Evolutionary conservation across 2,113 vertebrate genomes (phyloP).

Genomic region (Protomyctophum bolini): DNA sequence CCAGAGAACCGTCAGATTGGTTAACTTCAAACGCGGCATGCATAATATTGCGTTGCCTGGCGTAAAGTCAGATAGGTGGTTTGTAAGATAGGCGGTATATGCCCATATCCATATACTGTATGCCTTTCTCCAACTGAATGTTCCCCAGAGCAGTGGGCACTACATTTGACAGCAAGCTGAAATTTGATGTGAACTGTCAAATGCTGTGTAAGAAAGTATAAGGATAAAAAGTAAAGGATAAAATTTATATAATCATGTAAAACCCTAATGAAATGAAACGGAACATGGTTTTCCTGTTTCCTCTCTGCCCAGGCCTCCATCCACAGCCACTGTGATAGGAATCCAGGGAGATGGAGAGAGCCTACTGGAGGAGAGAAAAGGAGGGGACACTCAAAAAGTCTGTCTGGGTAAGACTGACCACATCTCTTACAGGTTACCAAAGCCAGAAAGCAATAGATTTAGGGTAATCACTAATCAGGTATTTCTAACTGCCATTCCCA

Average conservation of each 20-base stretch:
- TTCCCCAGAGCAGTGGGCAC: not conserved
- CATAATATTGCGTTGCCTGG: too few relatives aligned
- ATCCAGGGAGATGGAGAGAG: constrained; percentile 88
- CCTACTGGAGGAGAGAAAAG: constrained; percentile 89
- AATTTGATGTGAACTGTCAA: too few relatives aligned
- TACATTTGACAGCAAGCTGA: too few relatives aligned
- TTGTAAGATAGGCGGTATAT: not conserved
- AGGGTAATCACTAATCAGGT: too few relatives aligned
- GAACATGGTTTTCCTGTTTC: constrained; percentile 25
- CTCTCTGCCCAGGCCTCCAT: constrained; percentile 84
- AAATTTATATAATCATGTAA: too few relatives aligned
- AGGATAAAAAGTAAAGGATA: too few relatives aligned
- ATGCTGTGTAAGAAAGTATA: too few relatives aligned
- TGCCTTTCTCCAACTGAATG: not conserved
- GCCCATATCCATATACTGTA: not conserved
- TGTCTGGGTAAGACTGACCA: constrained; percentile 80
- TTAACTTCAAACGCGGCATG: too few relatives aligned
- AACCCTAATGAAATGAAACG: not conserved
- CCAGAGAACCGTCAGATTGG: not conserved
- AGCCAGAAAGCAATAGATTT: too few relatives aligned
- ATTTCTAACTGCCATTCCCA: too few relatives aligned
- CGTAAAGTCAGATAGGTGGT: too few relatives aligned
- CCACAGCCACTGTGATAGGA: constrained; percentile 89
- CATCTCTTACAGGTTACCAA: not conserved
- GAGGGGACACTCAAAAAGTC: constrained; percentile 87